Evolutionary conservation across 2,797 vertebrate genomes (phyloP), one percentile per base, ranked within the genome.

Genomic region (Eulemur rubriventer): DNA sequence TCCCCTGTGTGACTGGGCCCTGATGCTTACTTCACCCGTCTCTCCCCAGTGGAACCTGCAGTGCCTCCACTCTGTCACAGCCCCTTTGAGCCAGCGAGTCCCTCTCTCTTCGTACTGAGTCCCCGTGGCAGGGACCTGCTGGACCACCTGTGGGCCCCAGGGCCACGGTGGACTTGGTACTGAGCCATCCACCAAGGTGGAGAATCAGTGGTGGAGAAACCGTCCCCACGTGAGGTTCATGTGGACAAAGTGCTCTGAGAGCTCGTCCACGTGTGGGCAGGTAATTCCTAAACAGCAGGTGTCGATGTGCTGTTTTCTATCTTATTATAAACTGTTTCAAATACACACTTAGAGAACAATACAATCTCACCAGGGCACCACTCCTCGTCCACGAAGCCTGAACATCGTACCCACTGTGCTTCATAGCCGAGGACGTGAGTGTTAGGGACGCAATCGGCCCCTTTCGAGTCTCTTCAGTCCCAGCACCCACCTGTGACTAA

Each of bases 361-460:
- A 4, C 28, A 33, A 1, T 4, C 50, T 57, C 61, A 0, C 28
- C n/a, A 10, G 17, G 18, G 0, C 73, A 61, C 22, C 17, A 13
- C 18, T 24, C 2, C 26, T 70, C 7, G 4, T 9, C 26, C 75
- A 30, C 22, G 52, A 76, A 22, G 46, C 57, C 30, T 80, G 28
- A 50, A n/a, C 22, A 9, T 28, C 18, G 1, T 41, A 11, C 28
- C 30, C 26, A 28, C 5, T 7, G 7, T 41, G 35, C 46, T 20
- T 38, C 65, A 67, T 57, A 22, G 30, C 33, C 14, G 35, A 38
- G 24, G 65, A 69, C 17, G 30, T 26, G 28, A 16, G 22, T 17
- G 13, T 75, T 35, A 8, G n/a, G 48, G 20, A 13, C 46, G 43
- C 13, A 1, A 4, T 14, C 0, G 16, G 65, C 65, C 28, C 11